Conservation (phyloP, 2,888 invertebrate genomes). For the Monochamus alternatus region DNA sequence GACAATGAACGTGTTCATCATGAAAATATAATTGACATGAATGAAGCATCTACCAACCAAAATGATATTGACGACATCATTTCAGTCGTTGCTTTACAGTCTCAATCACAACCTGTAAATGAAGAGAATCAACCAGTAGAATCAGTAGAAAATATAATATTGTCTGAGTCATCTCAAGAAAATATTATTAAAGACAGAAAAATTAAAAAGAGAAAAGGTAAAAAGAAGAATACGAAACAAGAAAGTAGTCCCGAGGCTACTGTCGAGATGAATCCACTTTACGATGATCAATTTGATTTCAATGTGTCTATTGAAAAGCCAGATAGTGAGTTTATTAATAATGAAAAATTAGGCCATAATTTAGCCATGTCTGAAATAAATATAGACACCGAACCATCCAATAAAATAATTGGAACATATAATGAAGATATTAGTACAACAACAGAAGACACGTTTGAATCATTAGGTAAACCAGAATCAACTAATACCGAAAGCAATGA, state of each 20-base stretch:
- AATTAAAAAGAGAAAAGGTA: slow-evolving; percentile 18
- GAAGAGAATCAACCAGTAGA: background rate
- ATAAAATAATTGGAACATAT: background rate
- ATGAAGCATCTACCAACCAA: background rate
- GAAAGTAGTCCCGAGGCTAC: background rate
- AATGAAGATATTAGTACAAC: background rate
- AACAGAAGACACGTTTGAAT: background rate
- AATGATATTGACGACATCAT: background rate
- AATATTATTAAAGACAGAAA: background rate
- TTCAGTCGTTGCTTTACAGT: no score
- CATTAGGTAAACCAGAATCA: background rate
- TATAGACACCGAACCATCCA: background rate
- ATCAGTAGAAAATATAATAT: background rate
- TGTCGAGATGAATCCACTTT: slow-evolving; percentile 2
- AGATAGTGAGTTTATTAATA: slow-evolving; percentile 5
- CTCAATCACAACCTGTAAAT: background rate
- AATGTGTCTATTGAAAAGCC: background rate
- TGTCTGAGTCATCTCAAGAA: background rate
- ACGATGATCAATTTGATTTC: background rate
- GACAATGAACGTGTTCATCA: slow-evolving; percentile 1
- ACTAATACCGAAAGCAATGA: no score
- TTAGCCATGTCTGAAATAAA: background rate
- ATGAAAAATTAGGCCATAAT: background rate
- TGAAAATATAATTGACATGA: background rate
- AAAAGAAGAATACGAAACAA: slow-evolving; percentile 13